Evolutionary conservation across 2,888 invertebrate species (phyloP).

Genomic region (Eretmocerus hayati): DNA sequence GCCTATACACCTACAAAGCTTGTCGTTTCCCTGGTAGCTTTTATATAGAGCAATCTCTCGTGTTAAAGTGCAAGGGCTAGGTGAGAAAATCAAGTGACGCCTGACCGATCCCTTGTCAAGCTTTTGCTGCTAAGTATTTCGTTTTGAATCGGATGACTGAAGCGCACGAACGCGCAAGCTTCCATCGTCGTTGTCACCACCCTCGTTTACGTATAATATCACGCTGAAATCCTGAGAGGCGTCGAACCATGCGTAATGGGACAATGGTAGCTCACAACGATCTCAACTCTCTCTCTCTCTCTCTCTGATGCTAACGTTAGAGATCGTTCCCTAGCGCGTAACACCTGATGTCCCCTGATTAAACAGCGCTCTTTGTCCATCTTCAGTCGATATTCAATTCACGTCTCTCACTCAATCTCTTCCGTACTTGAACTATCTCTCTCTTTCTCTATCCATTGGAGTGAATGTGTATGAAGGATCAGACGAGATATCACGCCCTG

Average conservation of each 20-base stretch:
- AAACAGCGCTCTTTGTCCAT: not conserved
- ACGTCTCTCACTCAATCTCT: no score
- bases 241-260: conserved; percentile 37
- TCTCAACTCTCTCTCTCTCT: no score
- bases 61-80: not conserved
- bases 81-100: conserved; percentile 15
- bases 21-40: not conserved
- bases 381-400: no score
- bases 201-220: conserved; percentile 7
- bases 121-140: conserved; percentile 6
- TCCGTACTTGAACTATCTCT: no score
- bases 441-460: no score
- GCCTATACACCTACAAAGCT: conserved; percentile 4
- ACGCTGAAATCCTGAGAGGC: conserved; percentile 33
- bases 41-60: no score
- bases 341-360: conserved; percentile 6
- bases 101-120: conserved; percentile 16
- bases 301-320: no score
- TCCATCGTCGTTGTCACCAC: no score
- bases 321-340: no score
- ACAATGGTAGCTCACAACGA: conserved; percentile 1
- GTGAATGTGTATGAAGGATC: no score
- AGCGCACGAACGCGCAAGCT: not conserved
- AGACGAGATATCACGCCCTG: no score
- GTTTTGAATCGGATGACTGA: conserved; percentile 2